Base-by-base conservation (phyloP, 2,888 invertebrate species). In the Drosophila acutilabella region DNA sequence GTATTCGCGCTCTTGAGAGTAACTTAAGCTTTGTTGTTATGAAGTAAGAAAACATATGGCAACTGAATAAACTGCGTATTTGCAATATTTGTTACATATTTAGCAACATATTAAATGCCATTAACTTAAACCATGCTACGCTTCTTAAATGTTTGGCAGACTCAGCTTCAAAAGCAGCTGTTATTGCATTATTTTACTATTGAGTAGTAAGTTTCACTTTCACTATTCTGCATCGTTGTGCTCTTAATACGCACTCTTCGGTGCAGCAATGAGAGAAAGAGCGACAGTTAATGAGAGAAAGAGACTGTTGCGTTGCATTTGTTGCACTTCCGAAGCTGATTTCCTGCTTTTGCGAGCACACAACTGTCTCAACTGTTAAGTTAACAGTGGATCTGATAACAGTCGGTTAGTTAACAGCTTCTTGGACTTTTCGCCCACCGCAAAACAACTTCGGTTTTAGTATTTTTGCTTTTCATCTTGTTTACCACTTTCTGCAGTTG, bases 11-110 rank as follows among this genome's bases (percentile, higher is more conserved):
- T 58, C 48, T 58, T 58, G 16, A 18, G 26, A 2, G 11, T 4
- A 45, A 45, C 26, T 14, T 23, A 16, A 8, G 10, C 40, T 45
- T 62, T 78, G 67, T 71, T 76, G 73, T 59, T 13, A 14, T 18
- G 44, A 7, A 30, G 70, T 69, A 78, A 77, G 74, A 74, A 78
- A 77, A 67, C 76, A 77, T 77, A 77, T 78, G 78, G 69, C 41
- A 42, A 42, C 14, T 11, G 20, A 45, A 36, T 14, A 23, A 36
- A 18, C 33, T 44, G 45, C 10, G 13, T 40, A 38, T 8, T 16
- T 44, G 7, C 16, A 41, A 56, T 40, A 42, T 53, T 69, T 57
- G 54, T 16, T 40, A n/a, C 16, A 18, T 10, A 1, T 38, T 11
- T 6, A 20, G 14, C n/a, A 13, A 14, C 6, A 13, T 36, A 36